Evolutionary conservation across 2,888 invertebrate species (phyloP).

Genomic region (Aelia acuminata): DNA sequence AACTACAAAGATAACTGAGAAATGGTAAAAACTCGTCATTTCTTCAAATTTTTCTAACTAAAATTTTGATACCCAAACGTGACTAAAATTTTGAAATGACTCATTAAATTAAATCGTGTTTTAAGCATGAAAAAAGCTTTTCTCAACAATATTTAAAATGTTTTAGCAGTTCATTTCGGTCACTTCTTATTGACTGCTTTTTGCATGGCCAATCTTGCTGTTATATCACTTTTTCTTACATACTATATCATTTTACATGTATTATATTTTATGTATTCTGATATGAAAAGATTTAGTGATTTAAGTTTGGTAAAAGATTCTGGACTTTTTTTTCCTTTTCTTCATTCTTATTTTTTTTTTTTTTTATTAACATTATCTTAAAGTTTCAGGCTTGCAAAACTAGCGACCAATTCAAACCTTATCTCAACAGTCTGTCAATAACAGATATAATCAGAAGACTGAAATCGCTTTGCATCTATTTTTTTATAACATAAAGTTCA

Average conservation of each 20-base stretch:
- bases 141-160: not conserved
- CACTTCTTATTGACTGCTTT: not conserved
- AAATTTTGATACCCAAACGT: too few species aligned
- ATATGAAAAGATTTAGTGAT: not conserved
- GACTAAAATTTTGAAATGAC: too few species aligned
- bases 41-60: too few species aligned
- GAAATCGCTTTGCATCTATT: too few species aligned
- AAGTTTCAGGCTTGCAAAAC: not conserved
- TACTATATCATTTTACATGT: not conserved
- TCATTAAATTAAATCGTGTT: not conserved
- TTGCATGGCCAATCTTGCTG: not conserved
- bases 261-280: not conserved
- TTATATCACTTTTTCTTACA: not conserved
- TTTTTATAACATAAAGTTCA: not conserved
- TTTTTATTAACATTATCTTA: not conserved
- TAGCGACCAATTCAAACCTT: not conserved
- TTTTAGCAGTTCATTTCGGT: not conserved
- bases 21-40: too few species aligned
- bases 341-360: not conserved
- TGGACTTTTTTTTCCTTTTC: not conserved
- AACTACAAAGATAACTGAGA: too few species aligned
- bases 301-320: not conserved
- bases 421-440: not conserved
- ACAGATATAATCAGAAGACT: too few species aligned
- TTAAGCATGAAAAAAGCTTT: not conserved